These are phyloP conservation scores for Epirrhoe tristata DNA, from an alignment of 2,888 invertebrate species.

Conservation along the genomic window DNA sequence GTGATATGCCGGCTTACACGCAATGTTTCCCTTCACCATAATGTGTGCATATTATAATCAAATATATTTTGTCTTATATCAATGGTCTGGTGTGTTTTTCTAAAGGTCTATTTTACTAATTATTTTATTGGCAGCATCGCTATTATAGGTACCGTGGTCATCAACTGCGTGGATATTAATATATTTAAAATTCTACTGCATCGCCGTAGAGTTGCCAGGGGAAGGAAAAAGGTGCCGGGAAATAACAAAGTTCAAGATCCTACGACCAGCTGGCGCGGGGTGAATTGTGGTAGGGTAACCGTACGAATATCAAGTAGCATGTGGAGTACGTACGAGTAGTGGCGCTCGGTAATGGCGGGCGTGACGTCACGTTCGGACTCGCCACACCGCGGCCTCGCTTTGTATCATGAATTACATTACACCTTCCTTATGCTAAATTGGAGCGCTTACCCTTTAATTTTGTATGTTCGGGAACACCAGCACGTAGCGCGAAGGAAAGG, in stretches of 20 bases:
- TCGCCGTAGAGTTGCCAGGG: constrained; percentile 52
- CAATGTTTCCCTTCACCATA: too few relatives aligned
- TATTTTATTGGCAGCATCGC: background rate
- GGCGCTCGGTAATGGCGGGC: constrained; percentile 62
- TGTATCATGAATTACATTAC: constrained; percentile 63
- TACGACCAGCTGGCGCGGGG: constrained; percentile 67
- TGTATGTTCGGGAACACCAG: constrained; percentile 37
- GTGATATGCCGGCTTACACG: too few relatives aligned
- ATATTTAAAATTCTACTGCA: constrained; percentile 56
- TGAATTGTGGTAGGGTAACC: constrained; percentile 72
- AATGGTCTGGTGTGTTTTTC: too few relatives aligned
- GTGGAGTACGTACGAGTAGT: constrained; percentile 38
- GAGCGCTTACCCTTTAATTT: constrained; percentile 42
- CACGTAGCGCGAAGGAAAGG: background rate
- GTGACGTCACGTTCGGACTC: constrained; percentile 70
- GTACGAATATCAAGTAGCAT: constrained; percentile 73
- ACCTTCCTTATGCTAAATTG: constrained; percentile 51
- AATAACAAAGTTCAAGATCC: constrained; percentile 74
- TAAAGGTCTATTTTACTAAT: too few relatives aligned
- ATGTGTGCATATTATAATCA: too few relatives aligned
- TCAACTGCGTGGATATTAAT: constrained; percentile 42
- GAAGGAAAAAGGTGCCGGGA: constrained; percentile 61
- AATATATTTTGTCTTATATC: too few relatives aligned
- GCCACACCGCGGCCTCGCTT: constrained; percentile 52
- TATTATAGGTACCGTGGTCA: constrained; percentile 2